Base-by-base conservation (phyloP, 2,888 invertebrate species). In the Galerucella pusilla region DNA sequence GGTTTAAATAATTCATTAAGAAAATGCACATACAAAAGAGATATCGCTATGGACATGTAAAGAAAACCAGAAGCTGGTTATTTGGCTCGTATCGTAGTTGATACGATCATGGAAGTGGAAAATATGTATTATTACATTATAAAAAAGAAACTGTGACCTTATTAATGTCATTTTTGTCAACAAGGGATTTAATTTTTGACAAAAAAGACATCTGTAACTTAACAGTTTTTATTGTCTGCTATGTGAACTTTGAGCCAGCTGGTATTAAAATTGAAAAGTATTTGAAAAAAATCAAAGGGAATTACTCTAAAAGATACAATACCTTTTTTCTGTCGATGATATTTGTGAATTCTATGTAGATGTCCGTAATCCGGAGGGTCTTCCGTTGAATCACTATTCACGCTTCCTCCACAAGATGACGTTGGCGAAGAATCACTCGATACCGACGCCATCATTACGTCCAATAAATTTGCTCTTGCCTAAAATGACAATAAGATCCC, bases 241-340 rank as follows among this genome's bases (percentile, higher is more conserved):
- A 42, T 42, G 35, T 9, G 35, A 42, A 49, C 12, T 49, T 49
- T 14, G 4, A 49, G 14, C 12, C n/a, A 61, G 42, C 14, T 42
- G 46, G 16, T 16, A 45, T 64, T 45, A 46, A 46, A 2, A 45
- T 64, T 45, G 20, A 46, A 2, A 25, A 9, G 28, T 14, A 63
- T 14, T 35, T 12, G 16, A 5, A 35, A 35, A 35, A 35, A n/a
- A n/a, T 9, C 42, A 63, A 61, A 35, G 28, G 25, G 25, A 61
- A 20, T 25, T 25, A 9, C 7, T n/a, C 42, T 11, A 4, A 11
- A 46, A 46, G 46, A 45, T 20, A 14, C 59, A 25, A 7, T 87
- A 94, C 94, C 94, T 91, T 93, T 94, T 87, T 93, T 94, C 87
- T 94, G 94, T 78, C 94, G 88, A 83, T 94, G 90, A 76, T 92